Evolutionary conservation across 2,113 vertebrate species (phyloP).

Genomic region (Ploceus nigricollis): DNA sequence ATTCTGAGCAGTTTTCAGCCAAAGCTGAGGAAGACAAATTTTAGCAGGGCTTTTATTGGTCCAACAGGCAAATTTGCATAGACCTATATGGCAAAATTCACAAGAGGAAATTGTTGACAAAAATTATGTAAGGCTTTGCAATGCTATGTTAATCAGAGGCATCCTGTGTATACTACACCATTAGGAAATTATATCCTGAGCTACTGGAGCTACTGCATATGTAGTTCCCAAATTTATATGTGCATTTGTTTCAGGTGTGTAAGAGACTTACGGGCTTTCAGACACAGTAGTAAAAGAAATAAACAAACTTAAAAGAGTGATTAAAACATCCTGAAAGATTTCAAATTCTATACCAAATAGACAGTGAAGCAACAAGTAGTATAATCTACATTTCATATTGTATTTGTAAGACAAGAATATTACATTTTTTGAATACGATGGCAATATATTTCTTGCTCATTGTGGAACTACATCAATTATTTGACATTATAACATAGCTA

Average conservation of each 20-base stretch:
- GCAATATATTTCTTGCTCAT: background rate
- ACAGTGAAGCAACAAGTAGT: background rate
- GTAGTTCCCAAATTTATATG: background rate
- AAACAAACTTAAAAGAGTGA: background rate
- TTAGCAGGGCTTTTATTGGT: background rate
- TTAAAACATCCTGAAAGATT: background rate
- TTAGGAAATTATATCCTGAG: background rate
- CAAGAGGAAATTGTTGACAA: background rate
- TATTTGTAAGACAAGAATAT: background rate
- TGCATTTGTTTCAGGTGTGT: background rate
- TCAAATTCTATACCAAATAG: background rate
- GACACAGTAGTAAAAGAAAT: background rate
- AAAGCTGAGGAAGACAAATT: background rate
- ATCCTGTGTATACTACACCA: background rate
- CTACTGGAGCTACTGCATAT: background rate
- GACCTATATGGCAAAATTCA: background rate
- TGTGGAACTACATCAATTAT: background rate
- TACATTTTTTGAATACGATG: background rate
- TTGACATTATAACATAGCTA: background rate
- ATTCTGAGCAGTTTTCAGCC: background rate
- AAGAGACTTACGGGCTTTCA: background rate
- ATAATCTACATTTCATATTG: background rate
- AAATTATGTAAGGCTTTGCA: background rate
- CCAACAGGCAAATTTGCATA: background rate
- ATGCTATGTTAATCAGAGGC: background rate